Percentiles rank a stretch among this genome's conserved stretches.
phyloP scores from a whole-genome alignment of 2,797 vertebrate species.

The Tachyglossus aculeatus region DNA sequence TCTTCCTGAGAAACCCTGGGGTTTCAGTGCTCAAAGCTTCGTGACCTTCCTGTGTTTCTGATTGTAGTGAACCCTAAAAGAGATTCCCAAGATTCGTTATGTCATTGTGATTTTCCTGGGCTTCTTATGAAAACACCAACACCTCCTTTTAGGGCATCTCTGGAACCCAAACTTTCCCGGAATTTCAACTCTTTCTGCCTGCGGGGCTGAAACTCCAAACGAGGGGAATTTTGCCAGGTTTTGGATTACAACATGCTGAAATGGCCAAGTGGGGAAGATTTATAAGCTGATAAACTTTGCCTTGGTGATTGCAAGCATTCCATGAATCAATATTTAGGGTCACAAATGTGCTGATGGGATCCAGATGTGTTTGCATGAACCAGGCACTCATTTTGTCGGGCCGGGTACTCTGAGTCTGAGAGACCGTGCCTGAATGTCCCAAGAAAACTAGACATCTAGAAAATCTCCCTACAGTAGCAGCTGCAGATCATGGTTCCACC shows the following conservation, averaged over 20 bases:
- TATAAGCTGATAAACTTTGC: slow-evolving; percentile 6
- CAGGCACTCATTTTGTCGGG: too few relatives aligned
- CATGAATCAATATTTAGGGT: slow-evolving; percentile 28
- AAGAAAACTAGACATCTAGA: too few relatives aligned
- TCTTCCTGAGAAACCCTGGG: background rate
- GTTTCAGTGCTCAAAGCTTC: slow-evolving; percentile 17
- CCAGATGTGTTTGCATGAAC: too few relatives aligned
- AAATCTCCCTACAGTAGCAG: too few relatives aligned
- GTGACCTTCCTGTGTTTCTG: slow-evolving; percentile 47
- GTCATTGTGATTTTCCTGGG: slow-evolving; percentile 29
- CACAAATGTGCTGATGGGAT: slow-evolving; percentile 20
- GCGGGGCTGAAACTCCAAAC: background rate
- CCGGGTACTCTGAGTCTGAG: too few relatives aligned
- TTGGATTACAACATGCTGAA: background rate
- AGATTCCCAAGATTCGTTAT: slow-evolving; percentile 33
- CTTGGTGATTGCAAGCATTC: slow-evolving; percentile 1
- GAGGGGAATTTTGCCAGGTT: background rate
- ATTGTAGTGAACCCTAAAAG: slow-evolving; percentile 36
- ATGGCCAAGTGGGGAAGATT: background rate
- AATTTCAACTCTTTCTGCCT: slow-evolving; percentile 9
- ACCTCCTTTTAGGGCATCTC: background rate
- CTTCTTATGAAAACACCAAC: slow-evolving; percentile 37
- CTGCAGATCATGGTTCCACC: too few relatives aligned
- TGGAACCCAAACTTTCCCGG: background rate
- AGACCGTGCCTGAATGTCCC: too few relatives aligned